These are phyloP conservation scores for Oceanites oceanicus DNA, from an alignment of 2,113 vertebrate genomes.

Conservation along the genomic window DNA sequence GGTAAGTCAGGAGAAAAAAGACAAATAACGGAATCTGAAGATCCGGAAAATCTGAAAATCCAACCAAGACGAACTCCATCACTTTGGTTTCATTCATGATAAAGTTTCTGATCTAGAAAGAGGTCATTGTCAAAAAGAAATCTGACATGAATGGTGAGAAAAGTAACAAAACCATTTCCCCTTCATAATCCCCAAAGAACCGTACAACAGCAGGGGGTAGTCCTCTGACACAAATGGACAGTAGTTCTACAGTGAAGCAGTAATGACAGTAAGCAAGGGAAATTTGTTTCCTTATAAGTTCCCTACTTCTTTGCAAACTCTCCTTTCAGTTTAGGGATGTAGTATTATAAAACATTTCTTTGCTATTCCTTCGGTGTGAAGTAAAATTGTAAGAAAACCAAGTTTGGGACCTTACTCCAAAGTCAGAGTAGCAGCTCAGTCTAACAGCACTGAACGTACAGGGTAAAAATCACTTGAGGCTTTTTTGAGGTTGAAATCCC, in stretches of 20 bases:
- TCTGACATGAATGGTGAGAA: neutral
- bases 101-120: neutral
- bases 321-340: neutral
- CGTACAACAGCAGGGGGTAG: too few relatives aligned
- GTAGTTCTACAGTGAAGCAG: neutral
- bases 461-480: neutral
- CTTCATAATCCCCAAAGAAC: neutral
- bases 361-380: neutral
- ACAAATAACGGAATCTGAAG: neutral
- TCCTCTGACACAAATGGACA: neutral
- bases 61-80: neutral
- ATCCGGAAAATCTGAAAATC: neutral
- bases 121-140: neutral
- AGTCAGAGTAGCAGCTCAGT: neutral
- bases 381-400: neutral
- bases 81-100: neutral
- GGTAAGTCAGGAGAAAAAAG: neutral
- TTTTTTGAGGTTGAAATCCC: neutral
- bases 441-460: neutral
- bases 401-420: neutral
- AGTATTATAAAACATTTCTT: neutral
- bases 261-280: neutral
- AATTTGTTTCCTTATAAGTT: neutral
- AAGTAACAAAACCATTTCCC: neutral
- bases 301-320: neutral